These are phyloP conservation scores for Cryptophagus acutangulus DNA, from an alignment of 2,888 invertebrate genomes.

Conservation along the genomic window DNA sequence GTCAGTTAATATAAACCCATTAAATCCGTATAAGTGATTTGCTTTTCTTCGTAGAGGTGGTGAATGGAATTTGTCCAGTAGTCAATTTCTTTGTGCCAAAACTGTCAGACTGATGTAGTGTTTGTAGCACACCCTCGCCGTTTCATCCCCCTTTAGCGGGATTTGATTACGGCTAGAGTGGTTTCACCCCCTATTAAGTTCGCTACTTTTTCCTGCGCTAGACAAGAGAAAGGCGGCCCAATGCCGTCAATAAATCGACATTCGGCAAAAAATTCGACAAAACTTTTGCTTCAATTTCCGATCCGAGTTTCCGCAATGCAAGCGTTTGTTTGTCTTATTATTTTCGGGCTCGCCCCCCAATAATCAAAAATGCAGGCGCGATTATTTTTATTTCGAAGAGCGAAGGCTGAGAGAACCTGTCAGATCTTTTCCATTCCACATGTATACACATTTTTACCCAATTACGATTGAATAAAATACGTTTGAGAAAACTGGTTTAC, in stretches of 20 bases:
- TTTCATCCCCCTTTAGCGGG: slow-evolving; percentile 38
- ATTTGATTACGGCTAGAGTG: slow-evolving; percentile 51
- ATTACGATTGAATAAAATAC: slow-evolving; percentile 7
- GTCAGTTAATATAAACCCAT: no score
- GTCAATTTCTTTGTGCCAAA: slow-evolving; percentile 40
- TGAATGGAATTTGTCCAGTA: slow-evolving; percentile 11
- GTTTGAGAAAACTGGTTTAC: background rate
- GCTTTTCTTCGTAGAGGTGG: no score
- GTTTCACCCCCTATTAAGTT: slow-evolving; percentile 51
- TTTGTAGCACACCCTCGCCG: slow-evolving; percentile 27
- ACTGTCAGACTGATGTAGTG: slow-evolving; percentile 43
- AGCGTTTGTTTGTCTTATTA: slow-evolving; percentile 23
- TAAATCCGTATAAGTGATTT: no score
- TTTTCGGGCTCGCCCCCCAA: no score
- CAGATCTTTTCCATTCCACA: no score
- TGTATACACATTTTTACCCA: slow-evolving; percentile 11
- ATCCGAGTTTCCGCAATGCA: slow-evolving; percentile 32
- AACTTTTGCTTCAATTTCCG: slow-evolving; percentile 41
- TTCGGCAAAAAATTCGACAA: no score
- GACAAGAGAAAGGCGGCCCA: slow-evolving; percentile 58
- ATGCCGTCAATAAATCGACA: slow-evolving; percentile 44
- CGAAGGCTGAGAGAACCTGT: no score
- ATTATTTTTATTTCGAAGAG: no score
- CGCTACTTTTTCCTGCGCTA: slow-evolving; percentile 46
- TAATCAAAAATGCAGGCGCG: no score